phyloP scores from a whole-genome alignment of 2,888 invertebrate genomes.

The Neoascia interrupta region DNA sequence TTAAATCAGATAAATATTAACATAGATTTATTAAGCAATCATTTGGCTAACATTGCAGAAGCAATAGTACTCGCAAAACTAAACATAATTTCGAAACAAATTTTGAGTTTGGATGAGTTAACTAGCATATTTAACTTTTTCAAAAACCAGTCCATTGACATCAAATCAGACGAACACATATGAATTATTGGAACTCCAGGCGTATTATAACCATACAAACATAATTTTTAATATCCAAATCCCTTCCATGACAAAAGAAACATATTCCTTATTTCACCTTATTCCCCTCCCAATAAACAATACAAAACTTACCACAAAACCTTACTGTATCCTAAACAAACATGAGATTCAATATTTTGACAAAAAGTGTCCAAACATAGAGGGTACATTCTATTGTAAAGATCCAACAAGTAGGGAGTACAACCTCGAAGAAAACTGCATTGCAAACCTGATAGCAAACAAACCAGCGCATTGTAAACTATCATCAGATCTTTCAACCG shows the following conservation, averaged over 20 bases:
- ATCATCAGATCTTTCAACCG: neutral
- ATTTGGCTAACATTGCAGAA: neutral
- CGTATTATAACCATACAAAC: constrained; percentile 4
- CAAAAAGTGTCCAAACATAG: constrained; percentile 6
- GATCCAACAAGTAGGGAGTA: neutral
- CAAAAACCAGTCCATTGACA: neutral
- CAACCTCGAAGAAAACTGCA: neutral
- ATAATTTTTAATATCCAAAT: neutral
- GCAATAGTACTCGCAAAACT: neutral
- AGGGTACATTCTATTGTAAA: neutral
- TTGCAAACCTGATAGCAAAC: constrained; percentile 3
- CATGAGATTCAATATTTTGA: constrained; percentile 12
- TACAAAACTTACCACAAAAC: neutral
- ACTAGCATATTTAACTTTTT: neutral
- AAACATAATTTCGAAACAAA: neutral
- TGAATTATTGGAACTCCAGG: neutral
- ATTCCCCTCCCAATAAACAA: constrained; percentile 19
- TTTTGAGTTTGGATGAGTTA: neutral
- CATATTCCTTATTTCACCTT: constrained; percentile 12
- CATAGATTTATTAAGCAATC: neutral
- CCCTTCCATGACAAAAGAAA: neutral
- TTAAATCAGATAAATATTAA: neutral
- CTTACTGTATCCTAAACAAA: neutral
- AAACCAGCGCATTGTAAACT: constrained; percentile 12
- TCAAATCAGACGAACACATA: neutral